These are phyloP conservation scores for Apis florea DNA, from an alignment of 1,140 invertebrate species.

Conservation along the genomic window DNA sequence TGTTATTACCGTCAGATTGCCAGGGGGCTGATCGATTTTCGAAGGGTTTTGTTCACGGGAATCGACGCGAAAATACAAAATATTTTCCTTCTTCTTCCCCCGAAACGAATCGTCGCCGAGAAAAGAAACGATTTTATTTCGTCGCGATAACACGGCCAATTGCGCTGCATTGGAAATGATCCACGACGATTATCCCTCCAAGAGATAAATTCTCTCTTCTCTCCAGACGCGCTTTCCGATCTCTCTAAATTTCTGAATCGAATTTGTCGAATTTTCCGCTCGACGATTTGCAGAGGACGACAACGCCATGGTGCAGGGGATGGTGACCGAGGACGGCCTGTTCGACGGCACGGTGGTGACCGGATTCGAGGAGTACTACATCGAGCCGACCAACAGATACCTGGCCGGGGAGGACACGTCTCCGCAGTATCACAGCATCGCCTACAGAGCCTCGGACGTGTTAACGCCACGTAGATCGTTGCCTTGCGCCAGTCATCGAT, in stretches of 20 bases:
- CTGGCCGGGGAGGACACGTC: slow-evolving; percentile 75
- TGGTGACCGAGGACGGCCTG: slow-evolving; percentile 91
- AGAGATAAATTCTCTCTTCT: slow-evolving; percentile 20
- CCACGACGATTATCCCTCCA: neutral
- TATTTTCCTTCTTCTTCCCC: neutral
- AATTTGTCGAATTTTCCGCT: too few species aligned
- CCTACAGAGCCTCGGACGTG: slow-evolving; percentile 91
- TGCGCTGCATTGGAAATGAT: neutral
- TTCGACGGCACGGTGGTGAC: slow-evolving; percentile 94
- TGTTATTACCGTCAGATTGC: too few species aligned
- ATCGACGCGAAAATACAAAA: slow-evolving; percentile 5
- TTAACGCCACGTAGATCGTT: slow-evolving; percentile 81
- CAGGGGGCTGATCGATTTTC: too few species aligned
- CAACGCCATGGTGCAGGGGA: slow-evolving; percentile 89
- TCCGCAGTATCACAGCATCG: slow-evolving; percentile 87
- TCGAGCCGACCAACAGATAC: slow-evolving; percentile 92
- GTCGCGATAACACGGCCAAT: slow-evolving; percentile 26
- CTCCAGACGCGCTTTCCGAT: too few species aligned
- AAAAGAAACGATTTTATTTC: slow-evolving; percentile 33
- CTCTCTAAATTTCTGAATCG: too few species aligned
- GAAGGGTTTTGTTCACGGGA: too few species aligned
- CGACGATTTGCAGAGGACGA: slow-evolving; percentile 87
- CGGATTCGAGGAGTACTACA: slow-evolving; percentile 88
- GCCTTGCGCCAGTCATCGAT: slow-evolving; percentile 81
- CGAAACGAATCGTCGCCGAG: neutral